Base-by-base conservation (phyloP, 2,888 invertebrate species). In the Arge pagana region DNA sequence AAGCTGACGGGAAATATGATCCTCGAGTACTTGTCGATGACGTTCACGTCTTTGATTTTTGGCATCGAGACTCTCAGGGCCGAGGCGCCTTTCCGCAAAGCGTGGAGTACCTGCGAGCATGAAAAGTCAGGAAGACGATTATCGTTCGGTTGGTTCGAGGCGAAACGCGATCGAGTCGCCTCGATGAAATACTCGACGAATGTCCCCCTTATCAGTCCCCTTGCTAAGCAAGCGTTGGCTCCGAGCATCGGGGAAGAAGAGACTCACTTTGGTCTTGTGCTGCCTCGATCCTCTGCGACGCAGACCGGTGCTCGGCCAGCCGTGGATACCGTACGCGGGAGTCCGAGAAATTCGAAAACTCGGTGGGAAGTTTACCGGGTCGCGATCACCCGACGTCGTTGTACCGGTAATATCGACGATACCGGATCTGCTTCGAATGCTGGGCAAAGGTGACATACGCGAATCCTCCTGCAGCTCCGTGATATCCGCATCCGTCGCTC, bases 11-110 rank as follows among this genome's bases (percentile, higher is more conserved):
- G 98, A 77, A 98, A 98, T 58, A 96, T 84, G 68, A 98, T 88
- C 64, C 98, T 84, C 26, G 96, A 96, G 77, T 96, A 96, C 69
- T 96, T 96, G 80, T 98, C 98, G 70, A 98, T 97, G 62, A 96
- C 88, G 77, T 98, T 98, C 55, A 98, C 96, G 78, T 98, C 96
- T 67, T 95, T 90, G 63, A 98, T 95, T 79, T 89, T 91, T n/a
- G 95, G 95, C 84, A 95, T 87, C 24, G 93, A 90, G n/a, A 88
- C 86, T 71, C 89, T 89, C 64, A 94, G 78, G 24, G 89, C 92
- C n/a, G 88, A 86, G 2, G 94, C 93, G 39, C 93, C 90, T 64
- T 87, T 87, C 42, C 87, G 85, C 11, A 94, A 80, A 10, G 92
- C 92, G 72, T 92, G 89, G 57, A 93, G 80, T 76, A 94, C 83